phyloP scores from a whole-genome alignment of 1,140 invertebrate genomes.

The Nylanderia fulva region DNA sequence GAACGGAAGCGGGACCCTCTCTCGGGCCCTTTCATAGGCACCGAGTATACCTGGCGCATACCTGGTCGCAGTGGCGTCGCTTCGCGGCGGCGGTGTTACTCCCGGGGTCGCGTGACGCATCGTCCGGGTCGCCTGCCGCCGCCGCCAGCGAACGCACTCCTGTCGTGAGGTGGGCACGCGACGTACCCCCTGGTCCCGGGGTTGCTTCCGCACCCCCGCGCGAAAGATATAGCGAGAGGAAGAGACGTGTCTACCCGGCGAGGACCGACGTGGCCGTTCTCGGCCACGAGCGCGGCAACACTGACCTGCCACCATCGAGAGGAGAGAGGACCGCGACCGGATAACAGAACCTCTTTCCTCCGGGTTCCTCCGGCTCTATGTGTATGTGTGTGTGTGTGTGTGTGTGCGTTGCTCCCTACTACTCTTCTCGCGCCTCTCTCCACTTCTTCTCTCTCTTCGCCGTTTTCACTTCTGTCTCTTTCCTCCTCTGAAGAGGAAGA shows the following conservation, averaged over 20 bases:
- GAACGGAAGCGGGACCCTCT: constrained; percentile 30
- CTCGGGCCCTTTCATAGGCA: background rate
- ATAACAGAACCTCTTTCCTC: constrained; percentile 75
- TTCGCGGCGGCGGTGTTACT: constrained; percentile 20
- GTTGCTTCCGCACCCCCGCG: background rate
- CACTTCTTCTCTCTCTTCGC: constrained; percentile 36
- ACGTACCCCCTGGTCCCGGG: background rate
- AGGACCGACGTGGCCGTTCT: constrained; percentile 62
- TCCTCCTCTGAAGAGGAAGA: constrained; percentile 18
- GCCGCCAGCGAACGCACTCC: constrained; percentile 45
- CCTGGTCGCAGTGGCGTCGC: constrained; percentile 31
- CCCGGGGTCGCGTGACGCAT: constrained; percentile 23
- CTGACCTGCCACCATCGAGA: constrained; percentile 80
- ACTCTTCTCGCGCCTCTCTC: constrained; percentile 52
- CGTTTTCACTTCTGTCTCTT: constrained; percentile 8
- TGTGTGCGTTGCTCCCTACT: constrained; percentile 58
- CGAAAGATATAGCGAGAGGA: constrained; percentile 12
- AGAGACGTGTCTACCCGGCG: constrained; percentile 6
- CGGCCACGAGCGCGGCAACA: constrained; percentile 75
- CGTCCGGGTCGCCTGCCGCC: constrained; percentile 26
- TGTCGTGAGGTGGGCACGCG: constrained; percentile 59
- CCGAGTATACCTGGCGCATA: constrained; percentile 46
- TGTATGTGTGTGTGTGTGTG: no score
- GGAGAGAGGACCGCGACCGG: constrained; percentile 73
- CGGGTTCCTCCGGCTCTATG: constrained; percentile 39